A percentile compares a stretch with the other conserved stretches of the same genome.
These are phyloP conservation scores for Eueremaeus valkanovi DNA, from an alignment of 2,888 invertebrate species.

Conservation along the genomic window DNA sequence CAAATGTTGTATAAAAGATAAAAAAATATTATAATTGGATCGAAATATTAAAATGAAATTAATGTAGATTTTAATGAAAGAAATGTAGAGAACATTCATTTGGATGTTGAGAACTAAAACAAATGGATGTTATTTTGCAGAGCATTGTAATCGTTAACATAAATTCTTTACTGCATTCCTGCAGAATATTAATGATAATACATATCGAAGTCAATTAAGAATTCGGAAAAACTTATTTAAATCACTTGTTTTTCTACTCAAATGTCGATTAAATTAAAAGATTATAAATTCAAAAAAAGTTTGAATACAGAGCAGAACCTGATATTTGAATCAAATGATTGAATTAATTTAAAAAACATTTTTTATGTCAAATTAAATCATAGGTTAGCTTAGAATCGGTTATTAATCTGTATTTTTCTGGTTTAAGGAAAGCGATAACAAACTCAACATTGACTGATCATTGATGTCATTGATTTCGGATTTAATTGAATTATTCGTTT, in stretches of 20 bases:
- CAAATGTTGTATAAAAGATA: too few relatives aligned
- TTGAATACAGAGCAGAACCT: not conserved
- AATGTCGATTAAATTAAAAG: not conserved
- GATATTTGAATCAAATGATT: not conserved
- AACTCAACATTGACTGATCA: conserved; percentile 2
- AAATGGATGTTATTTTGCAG: too few relatives aligned
- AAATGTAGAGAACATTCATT: too few relatives aligned
- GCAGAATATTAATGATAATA: too few relatives aligned
- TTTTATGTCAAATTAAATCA: conserved; percentile 7
- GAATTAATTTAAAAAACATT: not conserved
- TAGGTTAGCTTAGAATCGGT: not conserved
- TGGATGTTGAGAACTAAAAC: too few relatives aligned
- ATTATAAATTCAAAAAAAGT: not conserved
- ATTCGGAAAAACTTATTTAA: too few relatives aligned
- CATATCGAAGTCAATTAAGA: too few relatives aligned
- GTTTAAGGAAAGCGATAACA: not conserved
- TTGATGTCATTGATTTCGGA: not conserved
- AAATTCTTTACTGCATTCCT: too few relatives aligned
- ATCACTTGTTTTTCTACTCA: not conserved
- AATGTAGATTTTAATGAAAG: too few relatives aligned
- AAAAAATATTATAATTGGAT: too few relatives aligned
- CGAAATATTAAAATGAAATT: too few relatives aligned
- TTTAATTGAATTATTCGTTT: not conserved
- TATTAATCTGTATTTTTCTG: not conserved
- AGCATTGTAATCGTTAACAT: too few relatives aligned